Conservation (phyloP, 2,888 invertebrate genomes). For the Sycophila texana region DNA sequence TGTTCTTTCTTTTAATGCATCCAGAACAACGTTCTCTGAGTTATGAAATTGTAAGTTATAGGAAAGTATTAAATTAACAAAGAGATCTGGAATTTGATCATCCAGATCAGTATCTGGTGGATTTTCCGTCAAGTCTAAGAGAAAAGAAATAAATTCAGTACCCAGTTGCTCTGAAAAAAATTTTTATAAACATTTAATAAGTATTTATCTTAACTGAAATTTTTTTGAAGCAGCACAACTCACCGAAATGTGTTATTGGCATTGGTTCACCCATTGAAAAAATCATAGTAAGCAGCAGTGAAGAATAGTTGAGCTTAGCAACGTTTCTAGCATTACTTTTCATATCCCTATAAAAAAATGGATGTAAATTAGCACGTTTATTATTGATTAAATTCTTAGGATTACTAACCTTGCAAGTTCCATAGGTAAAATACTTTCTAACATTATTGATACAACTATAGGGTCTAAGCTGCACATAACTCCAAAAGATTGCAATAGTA, state of each 20-base stretch:
- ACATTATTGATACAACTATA: slow-evolving; percentile 87
- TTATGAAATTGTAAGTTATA: slow-evolving; percentile 90
- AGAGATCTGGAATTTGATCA: slow-evolving; percentile 89
- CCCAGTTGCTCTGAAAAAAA: slow-evolving; percentile 87
- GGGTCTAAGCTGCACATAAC: slow-evolving; percentile 91
- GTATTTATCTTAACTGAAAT: not conserved
- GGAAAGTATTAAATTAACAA: slow-evolving; percentile 89
- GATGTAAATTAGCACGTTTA: not conserved
- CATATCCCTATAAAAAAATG: slow-evolving; percentile 81
- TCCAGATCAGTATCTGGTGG: slow-evolving; percentile 88
- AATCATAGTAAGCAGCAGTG: slow-evolving; percentile 90
- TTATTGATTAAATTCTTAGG: not conserved
- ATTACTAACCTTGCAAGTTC: slow-evolving; percentile 86
- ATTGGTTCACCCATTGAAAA: slow-evolving; percentile 93
- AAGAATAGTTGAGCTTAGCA: slow-evolving; percentile 88
- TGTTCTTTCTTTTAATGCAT: slow-evolving; percentile 82
- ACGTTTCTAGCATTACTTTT: slow-evolving; percentile 86
- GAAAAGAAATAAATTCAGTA: slow-evolving; percentile 86
- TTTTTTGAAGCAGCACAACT: not conserved
- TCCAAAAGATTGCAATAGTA: slow-evolving; percentile 90
- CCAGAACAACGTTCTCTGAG: slow-evolving; percentile 84
- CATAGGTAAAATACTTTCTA: slow-evolving; percentile 91
- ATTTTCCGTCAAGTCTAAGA: slow-evolving; percentile 88
- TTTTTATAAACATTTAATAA: not conserved
- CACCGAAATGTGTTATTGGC: slow-evolving; percentile 93